These are phyloP conservation scores for Anas acuta DNA, from an alignment of 2,797 vertebrate species.

Conservation along the genomic window DNA sequence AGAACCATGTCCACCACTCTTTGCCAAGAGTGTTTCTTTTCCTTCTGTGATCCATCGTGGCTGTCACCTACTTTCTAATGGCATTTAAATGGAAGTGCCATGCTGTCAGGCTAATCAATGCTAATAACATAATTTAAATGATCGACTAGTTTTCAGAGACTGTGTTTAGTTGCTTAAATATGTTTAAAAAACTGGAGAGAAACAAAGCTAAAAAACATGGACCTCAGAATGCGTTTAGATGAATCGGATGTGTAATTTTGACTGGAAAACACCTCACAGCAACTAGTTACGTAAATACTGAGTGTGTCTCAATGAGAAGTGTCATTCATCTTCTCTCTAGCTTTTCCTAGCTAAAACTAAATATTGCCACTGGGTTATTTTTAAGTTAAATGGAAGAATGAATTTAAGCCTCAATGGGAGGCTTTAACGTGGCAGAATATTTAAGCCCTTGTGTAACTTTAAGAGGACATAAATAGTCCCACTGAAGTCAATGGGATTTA, in stretches of 20 bases:
- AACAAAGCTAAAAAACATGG: background rate
- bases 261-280: background rate
- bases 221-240: background rate
- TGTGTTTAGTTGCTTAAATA: background rate
- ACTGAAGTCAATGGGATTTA: constrained; percentile 56
- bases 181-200: background rate
- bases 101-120: background rate
- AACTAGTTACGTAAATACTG: background rate
- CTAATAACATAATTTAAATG: background rate
- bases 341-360: constrained; percentile 7
- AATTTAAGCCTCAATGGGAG: constrained; percentile 35
- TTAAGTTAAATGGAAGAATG: constrained; percentile 8
- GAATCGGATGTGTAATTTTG: background rate
- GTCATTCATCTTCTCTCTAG: constrained; percentile 1
- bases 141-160: background rate
- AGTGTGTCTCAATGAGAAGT: background rate
- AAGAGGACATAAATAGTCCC: constrained; percentile 14
- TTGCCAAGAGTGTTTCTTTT: background rate
- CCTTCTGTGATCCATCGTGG: background rate
- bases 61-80: constrained; percentile 1
- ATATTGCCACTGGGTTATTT: constrained; percentile 36
- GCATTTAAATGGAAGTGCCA: constrained; percentile 6
- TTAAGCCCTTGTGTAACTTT: constrained; percentile 46
- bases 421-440: background rate
- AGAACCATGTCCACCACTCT: background rate